Evolutionary conservation across 2,113 vertebrate species (phyloP).

Genomic region (Halichoeres trimaculatus): DNA sequence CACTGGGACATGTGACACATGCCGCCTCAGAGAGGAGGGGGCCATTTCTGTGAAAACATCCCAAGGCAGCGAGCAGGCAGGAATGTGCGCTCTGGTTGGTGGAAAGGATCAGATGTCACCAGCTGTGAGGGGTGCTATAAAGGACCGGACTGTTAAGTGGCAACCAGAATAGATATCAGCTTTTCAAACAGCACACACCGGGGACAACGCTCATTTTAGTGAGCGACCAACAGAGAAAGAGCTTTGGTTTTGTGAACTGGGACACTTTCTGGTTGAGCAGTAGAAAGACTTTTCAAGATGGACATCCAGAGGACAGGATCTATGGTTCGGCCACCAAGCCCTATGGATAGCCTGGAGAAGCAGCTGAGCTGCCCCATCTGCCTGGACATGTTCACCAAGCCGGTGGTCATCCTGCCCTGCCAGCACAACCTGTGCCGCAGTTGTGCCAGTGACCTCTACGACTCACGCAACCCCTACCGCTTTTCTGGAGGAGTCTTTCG

Average conservation of each 20-base stretch:
- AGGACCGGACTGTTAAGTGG: conserved; percentile 56
- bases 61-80: conserved; percentile 68
- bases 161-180: conserved; percentile 70
- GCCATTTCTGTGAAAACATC: conserved; percentile 77
- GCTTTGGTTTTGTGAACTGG: conserved; percentile 4
- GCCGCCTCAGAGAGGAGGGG: conserved; percentile 53
- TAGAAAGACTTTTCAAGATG: conserved; percentile 66
- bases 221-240: neutral
- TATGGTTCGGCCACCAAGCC: conserved; percentile 78
- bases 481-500: conserved; percentile 92
- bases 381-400: conserved; percentile 97
- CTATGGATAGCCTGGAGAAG: conserved; percentile 96
- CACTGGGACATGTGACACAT: conserved; percentile 73
- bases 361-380: conserved; percentile 98
- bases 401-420: conserved; percentile 97
- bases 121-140: conserved; percentile 79
- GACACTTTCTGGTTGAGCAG: neutral
- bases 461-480: conserved; percentile 86
- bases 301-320: conserved; percentile 83
- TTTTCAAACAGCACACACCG: conserved; percentile 20
- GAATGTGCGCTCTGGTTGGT: conserved; percentile 76
- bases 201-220: conserved; percentile 4
- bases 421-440: conserved; percentile 97
- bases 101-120: conserved; percentile 71
- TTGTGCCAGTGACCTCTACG: conserved; percentile 94